These are phyloP conservation scores for Bungarus multicinctus DNA, from an alignment of 2,113 vertebrate genomes.

Conservation along the genomic window DNA sequence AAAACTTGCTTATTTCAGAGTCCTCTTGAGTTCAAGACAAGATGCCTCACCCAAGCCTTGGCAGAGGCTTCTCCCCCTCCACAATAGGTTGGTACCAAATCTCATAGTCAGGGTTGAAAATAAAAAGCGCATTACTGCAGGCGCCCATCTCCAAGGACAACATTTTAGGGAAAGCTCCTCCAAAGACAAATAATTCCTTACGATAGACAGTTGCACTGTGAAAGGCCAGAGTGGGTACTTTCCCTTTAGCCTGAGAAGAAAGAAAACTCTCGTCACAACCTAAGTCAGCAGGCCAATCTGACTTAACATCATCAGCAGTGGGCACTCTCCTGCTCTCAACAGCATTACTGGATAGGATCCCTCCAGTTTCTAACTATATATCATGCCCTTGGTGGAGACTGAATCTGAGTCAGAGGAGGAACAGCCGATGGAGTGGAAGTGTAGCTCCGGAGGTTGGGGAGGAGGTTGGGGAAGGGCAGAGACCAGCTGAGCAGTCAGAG, in stretches of 20 bases:
- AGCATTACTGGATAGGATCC: background rate
- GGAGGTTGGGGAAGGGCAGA: no score
- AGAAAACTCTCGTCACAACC: constrained; percentile 4
- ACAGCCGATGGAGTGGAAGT: no score
- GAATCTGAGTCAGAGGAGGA: no score
- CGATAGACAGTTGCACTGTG: constrained; percentile 82
- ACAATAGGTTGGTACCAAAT: constrained; percentile 91
- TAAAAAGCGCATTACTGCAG: constrained; percentile 81
- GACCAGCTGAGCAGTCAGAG: no score
- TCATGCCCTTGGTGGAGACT: no score
- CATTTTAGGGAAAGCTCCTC: constrained; percentile 72
- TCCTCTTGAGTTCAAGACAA: constrained; percentile 14
- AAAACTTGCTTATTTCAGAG: background rate
- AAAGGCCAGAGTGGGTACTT: constrained; percentile 74
- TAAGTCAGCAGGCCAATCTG: background rate
- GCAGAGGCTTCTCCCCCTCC: constrained; percentile 81
- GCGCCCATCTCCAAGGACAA: constrained; percentile 53
- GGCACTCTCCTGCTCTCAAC: background rate
- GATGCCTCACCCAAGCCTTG: constrained; percentile 81
- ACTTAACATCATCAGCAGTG: background rate
- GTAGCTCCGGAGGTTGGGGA: no score
- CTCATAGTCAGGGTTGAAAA: constrained; percentile 87
- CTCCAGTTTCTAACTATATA: background rate
- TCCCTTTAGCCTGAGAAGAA: constrained; percentile 77
- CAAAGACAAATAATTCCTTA: constrained; percentile 86